Evolutionary conservation across 1,140 invertebrate species (phyloP).

Genomic region (Maniola jurtina): DNA sequence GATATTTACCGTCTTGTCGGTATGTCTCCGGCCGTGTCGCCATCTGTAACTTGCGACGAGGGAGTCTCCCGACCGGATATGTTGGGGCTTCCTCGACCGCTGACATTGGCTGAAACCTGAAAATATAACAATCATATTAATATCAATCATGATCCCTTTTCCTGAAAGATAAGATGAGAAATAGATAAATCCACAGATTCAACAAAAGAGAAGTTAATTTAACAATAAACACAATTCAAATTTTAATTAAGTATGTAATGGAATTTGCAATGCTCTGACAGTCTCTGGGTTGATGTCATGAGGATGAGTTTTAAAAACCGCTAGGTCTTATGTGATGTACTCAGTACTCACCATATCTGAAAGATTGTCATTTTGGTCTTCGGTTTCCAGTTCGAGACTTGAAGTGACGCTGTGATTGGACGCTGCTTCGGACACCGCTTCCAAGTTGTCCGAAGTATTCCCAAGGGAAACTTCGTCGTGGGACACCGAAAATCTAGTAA

Average conservation of each 20-base stretch:
- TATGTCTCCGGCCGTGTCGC: slow-evolving; percentile 79
- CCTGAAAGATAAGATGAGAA: too few species aligned
- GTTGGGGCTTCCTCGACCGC: slow-evolving; percentile 89
- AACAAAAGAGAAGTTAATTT: too few species aligned
- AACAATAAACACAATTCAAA: too few species aligned
- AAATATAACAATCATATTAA: slow-evolving; percentile 76
- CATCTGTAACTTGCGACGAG: slow-evolving; percentile 93
- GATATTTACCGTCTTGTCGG: slow-evolving; percentile 46
- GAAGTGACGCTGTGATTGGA: slow-evolving; percentile 97
- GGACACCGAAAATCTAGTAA: slow-evolving; percentile 87
- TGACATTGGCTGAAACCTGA: slow-evolving; percentile 97
- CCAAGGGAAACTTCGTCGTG: slow-evolving; percentile 93
- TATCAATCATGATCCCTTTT: too few species aligned
- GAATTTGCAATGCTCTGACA: too few species aligned
- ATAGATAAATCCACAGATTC: too few species aligned
- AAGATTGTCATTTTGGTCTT: slow-evolving; percentile 93
- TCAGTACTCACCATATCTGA: slow-evolving; percentile 89
- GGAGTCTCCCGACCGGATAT: slow-evolving; percentile 94
- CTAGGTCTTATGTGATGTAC: too few species aligned
- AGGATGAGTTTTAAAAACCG: background rate
- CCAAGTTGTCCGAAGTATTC: slow-evolving; percentile 95
- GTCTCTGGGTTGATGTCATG: too few species aligned
- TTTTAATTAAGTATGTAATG: too few species aligned
- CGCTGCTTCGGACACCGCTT: slow-evolving; percentile 96
- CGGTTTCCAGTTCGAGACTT: slow-evolving; percentile 91